Conservation (phyloP, 2,113 vertebrate genomes). For the Thymallus thymallus region DNA sequence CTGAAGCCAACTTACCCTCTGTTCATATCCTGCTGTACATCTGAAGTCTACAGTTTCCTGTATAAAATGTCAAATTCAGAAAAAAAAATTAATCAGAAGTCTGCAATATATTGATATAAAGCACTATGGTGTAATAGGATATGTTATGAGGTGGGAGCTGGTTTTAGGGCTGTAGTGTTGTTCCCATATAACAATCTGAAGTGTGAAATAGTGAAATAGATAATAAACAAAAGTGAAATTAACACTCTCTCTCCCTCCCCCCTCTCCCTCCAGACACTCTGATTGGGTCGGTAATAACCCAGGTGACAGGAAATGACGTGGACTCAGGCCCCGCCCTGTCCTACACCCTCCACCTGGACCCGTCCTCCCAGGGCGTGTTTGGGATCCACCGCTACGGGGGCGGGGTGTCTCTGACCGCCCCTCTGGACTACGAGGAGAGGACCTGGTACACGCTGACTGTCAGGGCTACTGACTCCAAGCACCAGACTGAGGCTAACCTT, state of each 20-base stretch:
- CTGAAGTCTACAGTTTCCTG: conserved; percentile 42
- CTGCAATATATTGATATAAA: not conserved
- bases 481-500: conserved; percentile 85
- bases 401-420: conserved; percentile 77
- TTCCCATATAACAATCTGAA: no score
- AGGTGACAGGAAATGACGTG: conserved; percentile 94
- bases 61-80: conserved; percentile 34
- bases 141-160: not conserved
- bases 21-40: conserved; percentile 64
- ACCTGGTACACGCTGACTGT: conserved; percentile 84
- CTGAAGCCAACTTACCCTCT: conserved; percentile 54
- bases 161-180: not conserved
- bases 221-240: no score
- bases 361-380: conserved; percentile 76
- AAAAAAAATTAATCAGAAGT: conserved; percentile 9
- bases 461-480: conserved; percentile 84
- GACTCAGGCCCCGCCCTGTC: conserved; percentile 87
- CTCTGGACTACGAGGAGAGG: conserved; percentile 85
- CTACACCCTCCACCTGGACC: conserved; percentile 81
- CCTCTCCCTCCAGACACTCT: conserved; percentile 76
- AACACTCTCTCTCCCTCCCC: not conserved
- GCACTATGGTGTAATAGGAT: not conserved
- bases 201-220: no score
- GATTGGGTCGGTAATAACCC: conserved; percentile 90
- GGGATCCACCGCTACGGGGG: conserved; percentile 88